Conservation (phyloP, 1,140 invertebrate genomes). For the Ruditapes philippinarum region DNA sequence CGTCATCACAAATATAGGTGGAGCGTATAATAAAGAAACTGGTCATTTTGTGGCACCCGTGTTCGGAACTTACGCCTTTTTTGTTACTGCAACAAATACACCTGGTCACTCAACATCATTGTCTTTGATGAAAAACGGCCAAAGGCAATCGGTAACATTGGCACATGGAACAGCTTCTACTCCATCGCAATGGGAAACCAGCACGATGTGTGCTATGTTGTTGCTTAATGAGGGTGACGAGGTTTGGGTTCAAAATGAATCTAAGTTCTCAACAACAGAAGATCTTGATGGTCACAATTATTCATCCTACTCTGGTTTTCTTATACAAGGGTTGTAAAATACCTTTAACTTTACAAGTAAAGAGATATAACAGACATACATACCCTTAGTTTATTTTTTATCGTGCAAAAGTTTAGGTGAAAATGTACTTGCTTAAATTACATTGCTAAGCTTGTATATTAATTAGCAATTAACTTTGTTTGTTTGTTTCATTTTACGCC, state of each 20-base stretch:
- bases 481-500: too few species aligned
- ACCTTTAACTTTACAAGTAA: too few species aligned
- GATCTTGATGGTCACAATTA: conserved; percentile 3
- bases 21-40: background rate
- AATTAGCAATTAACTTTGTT: too few species aligned
- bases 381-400: too few species aligned
- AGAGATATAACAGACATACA: too few species aligned
- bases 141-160: background rate
- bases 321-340: background rate
- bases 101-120: background rate
- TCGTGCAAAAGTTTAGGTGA: too few species aligned
- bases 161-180: background rate
- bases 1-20: conserved; percentile 42
- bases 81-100: conserved; percentile 6
- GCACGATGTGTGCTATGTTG: background rate
- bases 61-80: conserved; percentile 21
- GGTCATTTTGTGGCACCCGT: conserved; percentile 25
- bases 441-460: too few species aligned
- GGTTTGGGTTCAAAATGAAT: conserved; percentile 17
- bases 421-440: too few species aligned
- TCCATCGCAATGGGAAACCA: background rate
- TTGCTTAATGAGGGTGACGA: background rate
- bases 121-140: background rate
- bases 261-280: background rate
- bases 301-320: conserved; percentile 3